These are phyloP conservation scores for Eumaeus atala DNA, from an alignment of 1,140 invertebrate genomes.

Conservation along the genomic window DNA sequence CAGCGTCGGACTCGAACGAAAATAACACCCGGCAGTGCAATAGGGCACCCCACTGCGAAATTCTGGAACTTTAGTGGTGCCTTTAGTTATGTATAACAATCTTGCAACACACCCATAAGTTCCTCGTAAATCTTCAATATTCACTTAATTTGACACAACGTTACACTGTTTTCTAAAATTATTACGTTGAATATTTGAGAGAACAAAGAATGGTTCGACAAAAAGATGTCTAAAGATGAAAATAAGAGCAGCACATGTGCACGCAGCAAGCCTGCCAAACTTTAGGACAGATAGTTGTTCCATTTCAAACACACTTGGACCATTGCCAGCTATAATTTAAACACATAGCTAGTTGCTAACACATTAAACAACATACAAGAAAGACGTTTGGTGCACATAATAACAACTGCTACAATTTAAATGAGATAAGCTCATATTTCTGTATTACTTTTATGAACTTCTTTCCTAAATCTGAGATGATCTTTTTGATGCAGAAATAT, in stretches of 20 bases:
- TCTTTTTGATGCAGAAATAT: too few species aligned
- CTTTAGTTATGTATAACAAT: not conserved
- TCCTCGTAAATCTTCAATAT: not conserved
- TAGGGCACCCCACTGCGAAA: conserved; percentile 55
- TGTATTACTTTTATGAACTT: too few species aligned
- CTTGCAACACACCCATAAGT: not conserved
- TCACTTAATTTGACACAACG: conserved; percentile 16
- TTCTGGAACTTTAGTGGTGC: conserved; percentile 30
- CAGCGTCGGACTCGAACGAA: conserved; percentile 45
- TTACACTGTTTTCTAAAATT: not conserved
- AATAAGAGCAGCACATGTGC: conserved; percentile 45
- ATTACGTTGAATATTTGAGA: conserved; percentile 6
- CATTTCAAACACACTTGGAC: conserved; percentile 44
- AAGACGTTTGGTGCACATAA: not conserved
- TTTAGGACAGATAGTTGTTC: conserved; percentile 37
- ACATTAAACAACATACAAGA: conserved; percentile 25
- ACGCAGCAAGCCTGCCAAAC: conserved; percentile 54
- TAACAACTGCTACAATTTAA: too few species aligned
- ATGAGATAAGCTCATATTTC: too few species aligned
- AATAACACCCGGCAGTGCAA: conserved; percentile 69
- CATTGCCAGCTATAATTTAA: conserved; percentile 39
- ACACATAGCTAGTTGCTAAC: conserved; percentile 29
- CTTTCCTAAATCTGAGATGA: too few species aligned
- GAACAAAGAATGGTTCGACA: conserved; percentile 15
- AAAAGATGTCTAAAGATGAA: conserved; percentile 51